Percentiles rank a stretch among this genome's conserved stretches.
Conservation (phyloP, 2,797 vertebrate species). For the Silurus aristotelis region DNA sequence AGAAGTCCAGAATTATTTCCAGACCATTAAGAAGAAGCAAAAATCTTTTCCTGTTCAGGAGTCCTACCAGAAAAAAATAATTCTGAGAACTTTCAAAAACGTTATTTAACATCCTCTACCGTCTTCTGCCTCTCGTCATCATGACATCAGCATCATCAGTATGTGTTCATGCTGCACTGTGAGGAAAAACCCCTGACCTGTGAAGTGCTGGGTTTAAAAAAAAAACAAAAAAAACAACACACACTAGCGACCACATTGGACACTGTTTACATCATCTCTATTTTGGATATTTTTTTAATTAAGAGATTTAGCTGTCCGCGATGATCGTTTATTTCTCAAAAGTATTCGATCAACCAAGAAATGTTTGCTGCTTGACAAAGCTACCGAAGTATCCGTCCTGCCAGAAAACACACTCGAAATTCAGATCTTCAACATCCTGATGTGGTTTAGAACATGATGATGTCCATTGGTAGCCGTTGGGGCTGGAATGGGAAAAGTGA, state of each 20-base stretch:
- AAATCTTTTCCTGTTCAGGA: no score
- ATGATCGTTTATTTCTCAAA: background rate
- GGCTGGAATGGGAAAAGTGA: background rate
- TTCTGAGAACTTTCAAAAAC: no score
- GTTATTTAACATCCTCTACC: background rate
- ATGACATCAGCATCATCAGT: background rate
- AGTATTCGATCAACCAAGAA: background rate
- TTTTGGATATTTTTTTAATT: background rate
- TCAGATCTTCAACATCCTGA: background rate
- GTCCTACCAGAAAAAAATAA: no score
- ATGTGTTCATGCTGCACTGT: background rate
- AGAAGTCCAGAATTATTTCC: background rate
- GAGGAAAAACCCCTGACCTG: background rate
- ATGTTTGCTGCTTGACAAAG: background rate
- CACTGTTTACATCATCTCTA: constrained; percentile 15
- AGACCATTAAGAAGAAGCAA: no score
- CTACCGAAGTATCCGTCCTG: background rate
- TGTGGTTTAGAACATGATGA: background rate
- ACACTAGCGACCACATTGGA: constrained; percentile 4
- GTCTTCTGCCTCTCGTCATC: background rate
- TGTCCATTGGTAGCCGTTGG: background rate
- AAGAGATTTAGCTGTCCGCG: background rate
- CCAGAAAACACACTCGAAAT: background rate
- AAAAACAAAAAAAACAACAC: no score
- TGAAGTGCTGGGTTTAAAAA: background rate